phyloP scores from a whole-genome alignment of 2,888 invertebrate species.

The Petrophora chlorosata region DNA sequence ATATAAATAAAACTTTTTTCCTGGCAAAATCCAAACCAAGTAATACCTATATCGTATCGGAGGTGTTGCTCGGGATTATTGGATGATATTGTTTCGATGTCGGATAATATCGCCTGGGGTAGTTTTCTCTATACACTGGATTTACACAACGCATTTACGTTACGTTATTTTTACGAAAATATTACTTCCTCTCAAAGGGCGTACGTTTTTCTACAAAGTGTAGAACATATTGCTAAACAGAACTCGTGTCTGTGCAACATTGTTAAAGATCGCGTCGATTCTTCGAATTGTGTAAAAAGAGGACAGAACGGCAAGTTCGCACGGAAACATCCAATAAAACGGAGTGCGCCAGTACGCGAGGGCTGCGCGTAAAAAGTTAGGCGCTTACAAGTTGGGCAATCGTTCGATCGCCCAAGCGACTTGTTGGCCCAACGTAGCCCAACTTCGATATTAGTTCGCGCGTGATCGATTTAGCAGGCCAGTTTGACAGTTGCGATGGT shows the following conservation, averaged over 20 bases:
- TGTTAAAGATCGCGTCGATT: slow-evolving; percentile 62
- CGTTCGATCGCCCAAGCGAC: slow-evolving; percentile 51
- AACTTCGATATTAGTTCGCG: slow-evolving; percentile 81
- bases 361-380: slow-evolving; percentile 67
- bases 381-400: slow-evolving; percentile 44
- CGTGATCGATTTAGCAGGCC: slow-evolving; percentile 78
- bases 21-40: slow-evolving; percentile 31
- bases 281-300: slow-evolving; percentile 57
- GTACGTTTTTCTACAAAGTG: slow-evolving; percentile 19
- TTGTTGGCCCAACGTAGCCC: slow-evolving; percentile 63
- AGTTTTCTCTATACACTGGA: slow-evolving; percentile 12
- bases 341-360: slow-evolving; percentile 54
- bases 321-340: slow-evolving; percentile 77
- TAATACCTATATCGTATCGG: slow-evolving; percentile 19
- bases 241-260: slow-evolving; percentile 44
- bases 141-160: slow-evolving; percentile 11
- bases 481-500: slow-evolving; percentile 80
- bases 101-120: slow-evolving; percentile 34
- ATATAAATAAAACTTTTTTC: slow-evolving; percentile 55
- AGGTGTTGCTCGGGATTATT: slow-evolving; percentile 41
- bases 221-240: slow-evolving; percentile 24
- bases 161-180: slow-evolving; percentile 2
- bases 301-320: slow-evolving; percentile 64
- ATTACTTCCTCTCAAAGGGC: no score
- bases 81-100: slow-evolving; percentile 54